Conservation (phyloP, 2,888 invertebrate species). For the Nephrotoma appendiculata region DNA sequence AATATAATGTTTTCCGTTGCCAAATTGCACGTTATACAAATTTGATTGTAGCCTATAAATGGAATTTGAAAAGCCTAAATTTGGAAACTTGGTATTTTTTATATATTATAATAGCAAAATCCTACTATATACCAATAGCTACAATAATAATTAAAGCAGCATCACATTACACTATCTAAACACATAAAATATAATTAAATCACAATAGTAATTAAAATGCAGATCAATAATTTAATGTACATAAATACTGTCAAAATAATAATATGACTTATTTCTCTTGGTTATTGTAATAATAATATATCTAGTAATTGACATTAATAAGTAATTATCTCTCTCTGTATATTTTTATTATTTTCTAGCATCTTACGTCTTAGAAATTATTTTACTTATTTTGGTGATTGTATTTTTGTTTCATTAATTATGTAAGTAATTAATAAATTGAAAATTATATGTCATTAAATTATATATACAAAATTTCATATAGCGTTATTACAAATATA, state of each 20-base stretch:
- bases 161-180: not conserved
- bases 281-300: not conserved
- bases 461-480: not conserved
- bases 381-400: not conserved
- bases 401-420: not conserved
- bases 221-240: not conserved
- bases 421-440: not conserved
- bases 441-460: not conserved
- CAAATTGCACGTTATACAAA: too few species aligned
- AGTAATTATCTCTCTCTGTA: not conserved
- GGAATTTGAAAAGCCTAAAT: too few species aligned
- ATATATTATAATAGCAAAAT: too few species aligned
- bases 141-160: too few species aligned
- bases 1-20: too few species aligned
- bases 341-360: not conserved
- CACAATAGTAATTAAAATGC: not conserved
- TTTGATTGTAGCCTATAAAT: too few species aligned
- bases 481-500: too few species aligned
- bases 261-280: not conserved
- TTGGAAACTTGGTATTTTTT: too few species aligned
- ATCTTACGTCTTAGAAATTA: not conserved
- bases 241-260: not conserved
- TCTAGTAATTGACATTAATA: not conserved
- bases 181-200: not conserved
- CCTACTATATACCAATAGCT: too few species aligned